phyloP scores from a whole-genome alignment of 1,140 invertebrate genomes.

The Drosophila novamexicana region DNA sequence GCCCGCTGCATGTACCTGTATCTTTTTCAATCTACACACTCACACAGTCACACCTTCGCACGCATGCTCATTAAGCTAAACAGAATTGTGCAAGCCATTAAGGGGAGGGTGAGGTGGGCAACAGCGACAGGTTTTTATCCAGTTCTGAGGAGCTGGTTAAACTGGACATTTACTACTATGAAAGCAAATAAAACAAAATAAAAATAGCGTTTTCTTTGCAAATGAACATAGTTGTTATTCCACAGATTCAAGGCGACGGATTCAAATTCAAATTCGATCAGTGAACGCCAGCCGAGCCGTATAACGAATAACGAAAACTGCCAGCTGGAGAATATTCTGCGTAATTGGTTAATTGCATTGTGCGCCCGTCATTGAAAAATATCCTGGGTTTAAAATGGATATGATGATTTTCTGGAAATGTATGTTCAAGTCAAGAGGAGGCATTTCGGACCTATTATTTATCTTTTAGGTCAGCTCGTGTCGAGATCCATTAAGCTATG shows the following conservation, averaged over 20 bases:
- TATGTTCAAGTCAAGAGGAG: too few relatives aligned
- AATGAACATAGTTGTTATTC: slow-evolving; percentile 1
- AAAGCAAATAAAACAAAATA: slow-evolving; percentile 39
- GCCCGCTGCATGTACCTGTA: slow-evolving; percentile 6
- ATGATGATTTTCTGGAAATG: too few relatives aligned
- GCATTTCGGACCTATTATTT: too few relatives aligned
- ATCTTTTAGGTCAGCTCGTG: too few relatives aligned
- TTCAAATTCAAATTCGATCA: too few relatives aligned
- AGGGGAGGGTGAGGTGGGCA: background rate
- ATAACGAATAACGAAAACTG: too few relatives aligned
- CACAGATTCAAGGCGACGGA: background rate
- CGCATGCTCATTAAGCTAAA: slow-evolving; percentile 56
- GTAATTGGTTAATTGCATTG: too few relatives aligned
- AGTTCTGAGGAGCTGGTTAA: slow-evolving; percentile 58
- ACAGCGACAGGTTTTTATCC: slow-evolving; percentile 68
- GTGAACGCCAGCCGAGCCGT: too few relatives aligned
- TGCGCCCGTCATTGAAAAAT: too few relatives aligned
- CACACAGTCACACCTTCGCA: slow-evolving; percentile 32
- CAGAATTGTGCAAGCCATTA: slow-evolving; percentile 17
- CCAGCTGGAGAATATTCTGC: too few relatives aligned
- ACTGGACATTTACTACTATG: slow-evolving; percentile 38
- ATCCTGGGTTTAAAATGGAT: too few relatives aligned
- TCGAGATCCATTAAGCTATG: too few relatives aligned
- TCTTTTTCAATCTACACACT: slow-evolving; percentile 4
- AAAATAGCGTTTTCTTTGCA: slow-evolving; percentile 29